A percentile compares a stretch with the other conserved stretches of the same genome.
These are phyloP conservation scores for Cinclus mexicanus DNA, from an alignment of 2,113 vertebrate species.

Conservation along the genomic window DNA sequence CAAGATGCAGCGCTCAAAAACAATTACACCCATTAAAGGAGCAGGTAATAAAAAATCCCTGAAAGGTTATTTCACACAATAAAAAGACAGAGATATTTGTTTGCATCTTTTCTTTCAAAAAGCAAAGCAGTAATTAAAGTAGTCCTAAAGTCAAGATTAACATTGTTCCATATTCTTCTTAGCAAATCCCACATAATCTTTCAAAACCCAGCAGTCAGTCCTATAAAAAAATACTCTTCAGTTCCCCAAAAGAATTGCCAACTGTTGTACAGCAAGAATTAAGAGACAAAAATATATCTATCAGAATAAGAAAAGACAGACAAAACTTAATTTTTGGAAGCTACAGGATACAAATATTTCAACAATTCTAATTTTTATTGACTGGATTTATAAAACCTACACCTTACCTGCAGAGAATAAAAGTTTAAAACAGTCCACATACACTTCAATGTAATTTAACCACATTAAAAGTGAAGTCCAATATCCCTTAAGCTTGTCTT, in stretches of 20 bases:
- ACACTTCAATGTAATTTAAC: neutral
- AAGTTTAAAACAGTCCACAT: neutral
- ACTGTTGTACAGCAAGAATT: neutral
- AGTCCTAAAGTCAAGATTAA: neutral
- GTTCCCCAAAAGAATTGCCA: neutral
- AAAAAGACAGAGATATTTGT: neutral
- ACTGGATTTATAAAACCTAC: neutral
- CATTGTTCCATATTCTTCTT: neutral
- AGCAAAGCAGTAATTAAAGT: neutral
- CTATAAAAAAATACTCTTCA: neutral
- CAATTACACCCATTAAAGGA: neutral
- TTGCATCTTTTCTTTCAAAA: slow-evolving; percentile 13
- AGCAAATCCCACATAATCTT: neutral
- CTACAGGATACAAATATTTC: neutral
- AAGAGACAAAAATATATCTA: neutral
- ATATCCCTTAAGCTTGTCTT: neutral
- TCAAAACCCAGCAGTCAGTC: neutral
- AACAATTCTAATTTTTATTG: neutral
- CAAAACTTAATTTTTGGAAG: neutral
- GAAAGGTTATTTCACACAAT: neutral
- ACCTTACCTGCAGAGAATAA: neutral
- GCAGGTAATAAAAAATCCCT: neutral
- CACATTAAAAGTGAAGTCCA: neutral
- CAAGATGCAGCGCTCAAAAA: neutral
- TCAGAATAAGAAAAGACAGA: neutral